Conservation (phyloP, 2,888 invertebrate species). For the Octodonta nipae region DNA sequence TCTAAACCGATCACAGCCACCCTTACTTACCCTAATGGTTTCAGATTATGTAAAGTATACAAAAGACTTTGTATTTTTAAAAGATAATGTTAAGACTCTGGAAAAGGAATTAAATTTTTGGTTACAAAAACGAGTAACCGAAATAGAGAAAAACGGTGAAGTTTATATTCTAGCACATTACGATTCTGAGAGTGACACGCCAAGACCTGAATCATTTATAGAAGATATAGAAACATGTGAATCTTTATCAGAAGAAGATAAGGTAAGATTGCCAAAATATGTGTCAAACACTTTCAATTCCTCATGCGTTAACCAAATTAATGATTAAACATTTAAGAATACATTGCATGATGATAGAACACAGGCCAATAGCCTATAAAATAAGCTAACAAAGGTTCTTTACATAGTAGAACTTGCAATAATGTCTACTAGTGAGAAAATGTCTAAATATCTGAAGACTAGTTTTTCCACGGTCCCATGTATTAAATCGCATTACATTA, state of each 20-base stretch:
- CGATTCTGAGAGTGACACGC: constrained; percentile 48
- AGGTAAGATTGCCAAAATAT: constrained; percentile 10
- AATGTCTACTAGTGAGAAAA: too few relatives aligned
- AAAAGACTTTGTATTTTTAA: constrained; percentile 49
- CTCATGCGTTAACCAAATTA: too few relatives aligned
- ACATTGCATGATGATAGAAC: too few relatives aligned
- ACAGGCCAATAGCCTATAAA: too few relatives aligned
- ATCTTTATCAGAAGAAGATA: constrained; percentile 14
- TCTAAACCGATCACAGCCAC: constrained; percentile 48
- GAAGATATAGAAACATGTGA: constrained; percentile 47
- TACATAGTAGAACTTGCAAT: too few relatives aligned
- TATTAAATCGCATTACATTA: too few relatives aligned
- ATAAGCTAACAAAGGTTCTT: too few relatives aligned
- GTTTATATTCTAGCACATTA: constrained; percentile 47
- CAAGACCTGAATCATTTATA: constrained; percentile 59
- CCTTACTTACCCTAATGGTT: constrained; percentile 60
- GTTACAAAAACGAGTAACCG: constrained; percentile 43
- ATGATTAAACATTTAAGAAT: too few relatives aligned
- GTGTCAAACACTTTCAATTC: too few relatives aligned
- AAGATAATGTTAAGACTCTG: constrained; percentile 41
- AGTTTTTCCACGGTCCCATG: too few relatives aligned
- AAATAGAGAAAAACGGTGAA: constrained; percentile 38
- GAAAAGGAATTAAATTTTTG: constrained; percentile 55
- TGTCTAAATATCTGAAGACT: too few relatives aligned
- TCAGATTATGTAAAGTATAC: constrained; percentile 37